phyloP scores from a whole-genome alignment of 2,797 vertebrate species.

The Melanotaenia pygmaea region DNA sequence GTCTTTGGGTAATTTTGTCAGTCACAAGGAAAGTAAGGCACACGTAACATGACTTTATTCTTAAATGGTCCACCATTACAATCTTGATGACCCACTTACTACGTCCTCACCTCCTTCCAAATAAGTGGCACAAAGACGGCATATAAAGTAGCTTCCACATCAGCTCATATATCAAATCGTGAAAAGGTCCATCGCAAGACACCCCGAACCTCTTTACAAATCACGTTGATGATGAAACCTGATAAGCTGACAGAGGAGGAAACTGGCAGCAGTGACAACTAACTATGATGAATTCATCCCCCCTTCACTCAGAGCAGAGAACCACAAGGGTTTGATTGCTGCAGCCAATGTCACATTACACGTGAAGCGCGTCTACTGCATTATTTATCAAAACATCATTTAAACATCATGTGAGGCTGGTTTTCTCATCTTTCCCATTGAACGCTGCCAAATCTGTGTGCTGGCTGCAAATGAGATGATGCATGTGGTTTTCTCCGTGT shows the following conservation, averaged over 20 bases:
- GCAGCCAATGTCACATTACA: slow-evolving; percentile 67
- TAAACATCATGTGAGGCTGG: slow-evolving; percentile 58
- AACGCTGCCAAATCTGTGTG: slow-evolving; percentile 32
- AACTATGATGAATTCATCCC: slow-evolving; percentile 67
- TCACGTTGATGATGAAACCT: slow-evolving; percentile 64
- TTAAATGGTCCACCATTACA: slow-evolving; percentile 38
- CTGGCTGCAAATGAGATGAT: slow-evolving; percentile 17
- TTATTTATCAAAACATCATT: slow-evolving; percentile 78
- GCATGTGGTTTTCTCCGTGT: slow-evolving; percentile 12
- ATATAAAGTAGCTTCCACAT: slow-evolving; percentile 49
- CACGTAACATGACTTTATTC: slow-evolving; percentile 29
- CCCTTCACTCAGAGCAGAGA: slow-evolving; percentile 45
- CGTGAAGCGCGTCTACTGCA: slow-evolving; percentile 57
- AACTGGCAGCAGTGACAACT: slow-evolving; percentile 61
- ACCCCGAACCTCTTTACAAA: slow-evolving; percentile 63
- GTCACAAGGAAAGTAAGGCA: slow-evolving; percentile 25
- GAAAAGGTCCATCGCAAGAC: slow-evolving; percentile 56
- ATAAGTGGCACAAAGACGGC: slow-evolving; percentile 49
- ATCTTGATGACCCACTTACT: slow-evolving; percentile 61
- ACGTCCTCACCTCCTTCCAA: slow-evolving; percentile 39
- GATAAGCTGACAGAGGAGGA: slow-evolving; percentile 70
- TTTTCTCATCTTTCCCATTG: slow-evolving; percentile 49
- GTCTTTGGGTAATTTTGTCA: slow-evolving; percentile 31
- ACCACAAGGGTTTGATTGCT: slow-evolving; percentile 45
- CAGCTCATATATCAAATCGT: slow-evolving; percentile 58